Evolutionary conservation across 2,888 invertebrate genomes (phyloP), one percentile per base, ranked within the genome.

Genomic region (Acanthacorydalis orientalis): DNA sequence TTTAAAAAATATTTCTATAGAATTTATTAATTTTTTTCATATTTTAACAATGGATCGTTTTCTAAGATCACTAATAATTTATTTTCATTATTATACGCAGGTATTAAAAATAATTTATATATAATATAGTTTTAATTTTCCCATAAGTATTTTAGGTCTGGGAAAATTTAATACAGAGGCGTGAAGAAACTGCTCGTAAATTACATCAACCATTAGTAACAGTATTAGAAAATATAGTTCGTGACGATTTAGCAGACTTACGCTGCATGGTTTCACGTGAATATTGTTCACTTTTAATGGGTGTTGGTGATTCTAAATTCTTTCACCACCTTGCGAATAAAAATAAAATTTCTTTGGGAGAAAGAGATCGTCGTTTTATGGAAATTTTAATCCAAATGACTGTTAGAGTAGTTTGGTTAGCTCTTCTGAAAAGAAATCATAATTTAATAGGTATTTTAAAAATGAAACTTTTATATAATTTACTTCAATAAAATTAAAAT

Each of bases 341-440:
- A 53, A 72, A 73, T 55, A 65, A 72, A 39, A 64, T 64, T 44
- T 78, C 78, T 0, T 61, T 76, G 50, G 72, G 74, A n/a, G 77
- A 79, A 54, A 75, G 74, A 59, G 80, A 80, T 57, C 68, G 77
- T 31, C 64, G 74, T 51, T 61, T 77, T 47, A 73, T 73, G 53
- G 80, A 80, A 60, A 69, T 70, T 7, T 58, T 80, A 14, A 61
- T 77, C 42, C 66, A 72, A 48, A 65, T 79, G 60, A 66, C 74
- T 43, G 70, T 74, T 41, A 72, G 77, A 56, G 73, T 80, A 43
- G 72, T 77, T 34, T 80, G 79, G 78, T 67, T 79, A 51, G 76
- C 78, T 16, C 60, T 80, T 38, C 70, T 73, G 47, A 66, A 78
- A 44, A 75, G 70, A 57, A 60, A 72, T 53, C 72, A 74, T 54